These are phyloP conservation scores for Pelobates fuscus DNA, from an alignment of 2,113 vertebrate genomes.

Conservation along the genomic window DNA sequence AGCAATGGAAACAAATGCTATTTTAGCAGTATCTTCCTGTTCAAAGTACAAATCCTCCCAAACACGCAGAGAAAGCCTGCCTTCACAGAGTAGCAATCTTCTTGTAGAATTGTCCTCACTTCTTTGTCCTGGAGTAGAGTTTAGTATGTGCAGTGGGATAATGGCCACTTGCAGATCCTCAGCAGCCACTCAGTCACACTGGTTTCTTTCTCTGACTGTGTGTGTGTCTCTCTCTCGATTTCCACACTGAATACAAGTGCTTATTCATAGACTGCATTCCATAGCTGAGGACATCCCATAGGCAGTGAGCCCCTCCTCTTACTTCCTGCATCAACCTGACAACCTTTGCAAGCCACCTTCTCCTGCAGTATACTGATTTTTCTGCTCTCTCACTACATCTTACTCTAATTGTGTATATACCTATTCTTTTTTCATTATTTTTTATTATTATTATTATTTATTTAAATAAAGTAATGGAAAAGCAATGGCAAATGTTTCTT, in stretches of 20 bases:
- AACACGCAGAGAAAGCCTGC: background rate
- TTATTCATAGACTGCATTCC: constrained; percentile 47
- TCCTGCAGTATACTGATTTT: background rate
- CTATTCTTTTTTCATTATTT: background rate
- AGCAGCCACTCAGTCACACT: constrained; percentile 10
- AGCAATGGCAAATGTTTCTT: too few species aligned
- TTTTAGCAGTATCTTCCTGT: background rate
- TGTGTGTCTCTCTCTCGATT: constrained; percentile 12
- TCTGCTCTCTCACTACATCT: background rate
- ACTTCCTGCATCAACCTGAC: constrained; percentile 47
- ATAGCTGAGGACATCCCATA: constrained; percentile 39
- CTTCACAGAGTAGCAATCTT: background rate
- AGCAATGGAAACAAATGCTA: background rate
- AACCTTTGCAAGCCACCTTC: constrained; percentile 25
- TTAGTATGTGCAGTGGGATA: background rate
- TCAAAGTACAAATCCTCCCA: constrained; percentile 2
- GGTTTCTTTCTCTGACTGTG: background rate
- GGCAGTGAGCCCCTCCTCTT: constrained; percentile 35
- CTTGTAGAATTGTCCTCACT: background rate
- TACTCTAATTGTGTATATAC: background rate
- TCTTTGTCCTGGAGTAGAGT: background rate
- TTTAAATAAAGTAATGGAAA: too few species aligned
- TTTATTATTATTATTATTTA: too few species aligned
- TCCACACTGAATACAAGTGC: constrained; percentile 40
- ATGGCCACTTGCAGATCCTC: background rate